phyloP scores from a whole-genome alignment of 2,797 vertebrate genomes.

The Dallia pectoralis region DNA sequence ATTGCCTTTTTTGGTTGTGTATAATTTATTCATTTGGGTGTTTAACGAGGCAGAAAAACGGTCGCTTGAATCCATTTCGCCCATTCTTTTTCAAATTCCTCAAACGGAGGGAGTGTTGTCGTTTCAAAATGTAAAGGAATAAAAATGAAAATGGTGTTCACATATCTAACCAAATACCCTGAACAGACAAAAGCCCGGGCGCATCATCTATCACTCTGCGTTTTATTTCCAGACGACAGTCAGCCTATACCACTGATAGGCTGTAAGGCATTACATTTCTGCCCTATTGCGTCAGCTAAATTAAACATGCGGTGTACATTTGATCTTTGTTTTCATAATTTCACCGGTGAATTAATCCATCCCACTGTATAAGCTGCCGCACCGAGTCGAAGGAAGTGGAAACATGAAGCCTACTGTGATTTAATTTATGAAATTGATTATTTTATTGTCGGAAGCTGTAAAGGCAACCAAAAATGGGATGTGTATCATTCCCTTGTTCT shows the following conservation, averaged over 20 bases:
- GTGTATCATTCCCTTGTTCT: not conserved
- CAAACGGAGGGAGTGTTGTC: not conserved
- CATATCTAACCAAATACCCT: not conserved
- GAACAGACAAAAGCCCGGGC: not conserved
- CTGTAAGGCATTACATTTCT: not conserved
- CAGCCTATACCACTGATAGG: not conserved
- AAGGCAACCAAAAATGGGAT: not conserved
- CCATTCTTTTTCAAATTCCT: not conserved
- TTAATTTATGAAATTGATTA: not conserved
- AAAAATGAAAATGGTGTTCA: not conserved
- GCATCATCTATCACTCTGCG: not conserved
- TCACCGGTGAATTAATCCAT: not conserved
- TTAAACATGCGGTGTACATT: not conserved
- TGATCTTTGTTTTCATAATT: not conserved
- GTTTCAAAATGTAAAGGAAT: not conserved
- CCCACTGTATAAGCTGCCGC: not conserved
- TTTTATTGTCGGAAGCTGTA: not conserved
- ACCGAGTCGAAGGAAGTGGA: not conserved
- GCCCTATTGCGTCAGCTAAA: not conserved
- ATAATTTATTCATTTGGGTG: conserved; percentile 18
- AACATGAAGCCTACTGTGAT: not conserved
- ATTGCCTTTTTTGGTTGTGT: conserved; percentile 1
- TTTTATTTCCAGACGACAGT: not conserved
- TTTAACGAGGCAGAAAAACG: conserved; percentile 3
- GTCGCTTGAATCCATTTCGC: not conserved